phyloP scores from a whole-genome alignment of 2,888 invertebrate genomes.

The Lamproptera curius region DNA sequence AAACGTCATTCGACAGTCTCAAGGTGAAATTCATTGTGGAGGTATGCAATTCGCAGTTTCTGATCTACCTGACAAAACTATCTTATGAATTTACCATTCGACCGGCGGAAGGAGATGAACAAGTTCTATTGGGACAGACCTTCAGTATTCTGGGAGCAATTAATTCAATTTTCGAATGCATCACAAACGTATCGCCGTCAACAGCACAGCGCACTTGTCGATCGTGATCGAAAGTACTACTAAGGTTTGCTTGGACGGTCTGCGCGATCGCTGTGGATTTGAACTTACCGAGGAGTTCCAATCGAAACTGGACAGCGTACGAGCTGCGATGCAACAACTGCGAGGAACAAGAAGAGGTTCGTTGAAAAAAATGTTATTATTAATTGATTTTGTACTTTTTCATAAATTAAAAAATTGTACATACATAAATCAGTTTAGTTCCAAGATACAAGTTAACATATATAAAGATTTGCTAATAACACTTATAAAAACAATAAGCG shows the following conservation, averaged over 20 bases:
- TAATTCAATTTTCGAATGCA: slow-evolving; percentile 47
- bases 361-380: slow-evolving; percentile 13
- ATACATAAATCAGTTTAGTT: too few relatives aligned
- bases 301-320: slow-evolving; percentile 38
- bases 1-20: slow-evolving; percentile 48
- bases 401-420: too few relatives aligned
- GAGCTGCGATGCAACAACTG: slow-evolving; percentile 36
- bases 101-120: slow-evolving; percentile 30
- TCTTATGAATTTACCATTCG: slow-evolving; percentile 52
- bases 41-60: slow-evolving; percentile 52
- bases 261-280: slow-evolving; percentile 42
- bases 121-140: slow-evolving; percentile 52
- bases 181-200: slow-evolving; percentile 53
- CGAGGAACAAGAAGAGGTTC: slow-evolving; percentile 39
- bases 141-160: slow-evolving; percentile 54
- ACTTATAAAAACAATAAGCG: too few relatives aligned
- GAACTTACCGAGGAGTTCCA: slow-evolving; percentile 35
- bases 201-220: slow-evolving; percentile 50
- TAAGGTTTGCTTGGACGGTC: slow-evolving; percentile 42
- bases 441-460: too few relatives aligned
- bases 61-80: slow-evolving; percentile 45
- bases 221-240: slow-evolving; percentile 47
- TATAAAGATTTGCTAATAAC: too few relatives aligned
- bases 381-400: too few relatives aligned
- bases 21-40: slow-evolving; percentile 50